Evolutionary conservation across 2,797 vertebrate genomes (phyloP).

Genomic region (Enteromius unitaeniatus): DNA sequence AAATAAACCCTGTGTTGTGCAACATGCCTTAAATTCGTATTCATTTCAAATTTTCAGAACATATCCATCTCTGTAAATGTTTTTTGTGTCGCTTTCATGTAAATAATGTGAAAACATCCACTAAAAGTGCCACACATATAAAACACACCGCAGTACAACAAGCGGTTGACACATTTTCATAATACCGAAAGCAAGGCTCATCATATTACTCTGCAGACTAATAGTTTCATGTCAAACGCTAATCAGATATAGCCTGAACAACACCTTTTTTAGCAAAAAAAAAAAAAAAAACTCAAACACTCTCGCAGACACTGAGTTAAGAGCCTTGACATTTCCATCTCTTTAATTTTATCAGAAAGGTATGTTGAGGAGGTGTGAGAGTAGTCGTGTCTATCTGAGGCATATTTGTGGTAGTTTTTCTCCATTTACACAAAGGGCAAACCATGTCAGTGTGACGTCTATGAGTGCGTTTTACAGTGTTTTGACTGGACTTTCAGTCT

Average conservation of each 20-base stretch:
- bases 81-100: not conserved
- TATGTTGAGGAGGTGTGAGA: constrained; percentile 35
- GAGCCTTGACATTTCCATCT: constrained; percentile 55
- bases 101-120: not conserved
- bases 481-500: constrained; percentile 58
- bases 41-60: not conserved
- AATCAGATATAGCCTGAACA: constrained; percentile 24
- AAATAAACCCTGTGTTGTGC: not conserved
- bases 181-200: constrained; percentile 10
- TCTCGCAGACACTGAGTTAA: constrained; percentile 48
- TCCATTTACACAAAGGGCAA: constrained; percentile 42
- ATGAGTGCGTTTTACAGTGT: constrained; percentile 41
- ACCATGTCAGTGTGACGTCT: constrained; percentile 23
- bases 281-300: constrained; percentile 8
- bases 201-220: constrained; percentile 21
- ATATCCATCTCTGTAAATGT: not conserved
- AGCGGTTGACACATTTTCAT: not conserved
- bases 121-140: not conserved
- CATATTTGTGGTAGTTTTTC: constrained; percentile 39
- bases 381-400: constrained; percentile 44
- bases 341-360: constrained; percentile 47
- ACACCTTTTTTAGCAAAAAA: constrained; percentile 14
- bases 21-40: not conserved
- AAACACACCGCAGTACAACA: not conserved
- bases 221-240: constrained; percentile 23